phyloP scores from a whole-genome alignment of 2,888 invertebrate species.

The Papilio elwesi region DNA sequence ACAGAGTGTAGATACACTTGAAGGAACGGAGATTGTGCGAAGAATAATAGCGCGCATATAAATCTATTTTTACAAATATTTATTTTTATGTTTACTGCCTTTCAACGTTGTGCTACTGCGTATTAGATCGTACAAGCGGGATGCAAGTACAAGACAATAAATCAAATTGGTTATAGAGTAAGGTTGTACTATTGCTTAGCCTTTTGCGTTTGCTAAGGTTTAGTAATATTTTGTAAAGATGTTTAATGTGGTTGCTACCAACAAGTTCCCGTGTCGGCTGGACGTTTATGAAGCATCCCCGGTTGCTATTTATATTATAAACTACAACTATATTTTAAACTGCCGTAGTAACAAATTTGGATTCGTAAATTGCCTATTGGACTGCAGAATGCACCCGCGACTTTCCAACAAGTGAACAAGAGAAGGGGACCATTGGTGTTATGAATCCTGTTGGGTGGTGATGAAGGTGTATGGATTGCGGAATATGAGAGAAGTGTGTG shows the following conservation, averaged over 20 bases:
- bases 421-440: conserved; percentile 39
- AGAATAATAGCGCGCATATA: conserved; percentile 15
- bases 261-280: conserved; percentile 13
- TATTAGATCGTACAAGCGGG: conserved; percentile 42
- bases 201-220: neutral
- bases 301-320: neutral
- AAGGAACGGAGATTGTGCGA: no score
- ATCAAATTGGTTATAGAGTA: conserved; percentile 49
- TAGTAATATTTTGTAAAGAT: conserved; percentile 14
- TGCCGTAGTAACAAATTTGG: conserved; percentile 24
- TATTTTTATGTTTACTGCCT: conserved; percentile 49
- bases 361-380: neutral
- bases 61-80: conserved; percentile 41
- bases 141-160: conserved; percentile 69
- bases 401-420: neutral
- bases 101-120: conserved; percentile 46
- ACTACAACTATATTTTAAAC: neutral
- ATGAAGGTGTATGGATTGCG: neutral
- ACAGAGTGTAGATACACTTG: no score
- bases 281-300: conserved; percentile 14
- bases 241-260: conserved; percentile 6
- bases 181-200: conserved; percentile 23
- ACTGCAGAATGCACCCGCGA: conserved; percentile 11
- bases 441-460: conserved; percentile 7
- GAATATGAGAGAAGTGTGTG: neutral